A percentile compares a stretch with the other conserved stretches of the same genome.
These are phyloP conservation scores for Elmis aenea DNA, from an alignment of 2,888 invertebrate genomes.

Conservation along the genomic window DNA sequence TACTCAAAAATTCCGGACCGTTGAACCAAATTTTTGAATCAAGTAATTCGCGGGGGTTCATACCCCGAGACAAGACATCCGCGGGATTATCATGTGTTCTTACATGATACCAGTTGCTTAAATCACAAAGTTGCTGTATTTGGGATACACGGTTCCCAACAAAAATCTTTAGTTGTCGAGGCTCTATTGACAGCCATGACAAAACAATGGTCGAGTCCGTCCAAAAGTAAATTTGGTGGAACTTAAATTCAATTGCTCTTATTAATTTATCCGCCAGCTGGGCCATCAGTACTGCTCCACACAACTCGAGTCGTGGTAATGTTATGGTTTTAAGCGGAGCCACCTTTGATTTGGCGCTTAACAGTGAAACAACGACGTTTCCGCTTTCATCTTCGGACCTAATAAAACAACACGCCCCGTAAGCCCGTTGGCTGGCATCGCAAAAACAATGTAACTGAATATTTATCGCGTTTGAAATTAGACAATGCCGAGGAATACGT, in stretches of 20 bases:
- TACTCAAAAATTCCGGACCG: too few relatives aligned
- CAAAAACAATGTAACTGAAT: conserved; percentile 4
- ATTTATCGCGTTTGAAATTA: not conserved
- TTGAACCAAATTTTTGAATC: too few relatives aligned
- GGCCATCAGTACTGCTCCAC: conserved; percentile 6
- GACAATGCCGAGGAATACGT: not conserved
- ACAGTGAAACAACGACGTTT: not conserved
- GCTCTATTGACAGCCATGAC: not conserved
- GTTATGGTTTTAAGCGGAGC: too few relatives aligned
- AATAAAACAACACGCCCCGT: conserved; percentile 10
- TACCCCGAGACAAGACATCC: too few relatives aligned
- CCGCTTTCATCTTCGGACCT: not conserved
- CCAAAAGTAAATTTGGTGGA: not conserved
- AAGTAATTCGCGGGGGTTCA: conserved; percentile 2
- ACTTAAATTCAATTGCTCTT: not conserved
- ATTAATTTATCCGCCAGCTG: too few relatives aligned
- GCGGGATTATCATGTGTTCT: conserved; percentile 13
- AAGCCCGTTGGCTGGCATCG: conserved; percentile 9
- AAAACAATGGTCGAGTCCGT: not conserved
- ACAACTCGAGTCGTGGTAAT: too few relatives aligned
- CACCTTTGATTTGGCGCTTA: conserved; percentile 6
- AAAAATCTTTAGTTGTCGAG: conserved; percentile 1
- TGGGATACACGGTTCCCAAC: conserved; percentile 4
- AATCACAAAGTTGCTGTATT: too few relatives aligned
- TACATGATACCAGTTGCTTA: conserved; percentile 19